These are phyloP conservation scores for Dexiosoma caninum DNA, from an alignment of 2,888 invertebrate genomes.

Conservation along the genomic window DNA sequence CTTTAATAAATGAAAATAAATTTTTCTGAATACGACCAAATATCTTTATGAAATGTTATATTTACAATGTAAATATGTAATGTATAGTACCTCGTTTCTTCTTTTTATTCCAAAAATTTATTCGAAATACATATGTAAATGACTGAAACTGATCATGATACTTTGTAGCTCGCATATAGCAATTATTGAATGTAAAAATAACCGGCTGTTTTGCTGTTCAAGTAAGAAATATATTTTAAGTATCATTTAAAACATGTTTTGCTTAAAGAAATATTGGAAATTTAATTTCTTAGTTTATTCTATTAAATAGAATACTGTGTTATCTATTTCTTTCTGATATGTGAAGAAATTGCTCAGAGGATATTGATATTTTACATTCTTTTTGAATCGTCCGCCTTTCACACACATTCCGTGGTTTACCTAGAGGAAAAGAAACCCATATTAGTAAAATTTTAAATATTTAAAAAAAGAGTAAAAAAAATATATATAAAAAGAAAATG, in stretches of 20 bases:
- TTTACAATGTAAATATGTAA: not conserved
- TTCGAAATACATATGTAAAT: not conserved
- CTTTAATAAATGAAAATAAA: too few relatives aligned
- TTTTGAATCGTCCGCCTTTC: not conserved
- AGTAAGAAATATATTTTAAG: not conserved
- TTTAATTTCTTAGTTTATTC: constrained; percentile 18
- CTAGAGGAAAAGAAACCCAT: constrained; percentile 69
- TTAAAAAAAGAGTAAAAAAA: not conserved
- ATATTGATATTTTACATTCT: not conserved
- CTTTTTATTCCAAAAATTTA: not conserved
- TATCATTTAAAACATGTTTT: not conserved
- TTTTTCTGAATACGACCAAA: too few relatives aligned
- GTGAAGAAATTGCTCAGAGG: not conserved
- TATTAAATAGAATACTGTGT: not conserved
- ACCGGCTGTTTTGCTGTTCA: not conserved
- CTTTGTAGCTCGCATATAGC: not conserved
- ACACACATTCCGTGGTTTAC: constrained; percentile 20
- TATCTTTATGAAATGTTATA: not conserved
- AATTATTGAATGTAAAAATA: not conserved
- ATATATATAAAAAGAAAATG: not conserved
- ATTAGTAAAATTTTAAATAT: constrained; percentile 62
- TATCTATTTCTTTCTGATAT: not conserved
- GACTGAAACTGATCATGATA: not conserved
- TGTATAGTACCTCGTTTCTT: not conserved
- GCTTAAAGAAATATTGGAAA: not conserved